Conservation (phyloP, 2,888 invertebrate species). For the Tenthredo distinguenda region DNA sequence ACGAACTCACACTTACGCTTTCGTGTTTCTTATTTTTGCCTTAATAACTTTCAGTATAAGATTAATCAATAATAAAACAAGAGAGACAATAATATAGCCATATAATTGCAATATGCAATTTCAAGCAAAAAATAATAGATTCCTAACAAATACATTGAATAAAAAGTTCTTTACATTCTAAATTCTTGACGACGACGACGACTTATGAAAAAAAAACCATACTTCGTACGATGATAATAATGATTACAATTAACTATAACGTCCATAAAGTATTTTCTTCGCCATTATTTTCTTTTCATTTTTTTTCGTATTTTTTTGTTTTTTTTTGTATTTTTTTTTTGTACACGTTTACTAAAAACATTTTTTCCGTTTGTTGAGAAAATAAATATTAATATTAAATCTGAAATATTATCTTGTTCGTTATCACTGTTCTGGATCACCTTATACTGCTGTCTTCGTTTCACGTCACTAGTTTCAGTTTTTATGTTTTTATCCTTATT, state of each 20-base stretch:
- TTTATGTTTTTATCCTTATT: constrained; percentile 52
- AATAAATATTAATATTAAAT: constrained; percentile 78
- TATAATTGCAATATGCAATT: constrained; percentile 72
- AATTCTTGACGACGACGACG: constrained; percentile 60
- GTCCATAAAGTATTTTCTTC: constrained; percentile 73
- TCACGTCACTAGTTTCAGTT: constrained; percentile 53
- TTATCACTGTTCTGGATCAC: constrained; percentile 68
- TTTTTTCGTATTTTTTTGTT: constrained; percentile 66
- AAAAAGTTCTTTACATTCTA: constrained; percentile 68
- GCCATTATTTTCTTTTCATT: constrained; percentile 64
- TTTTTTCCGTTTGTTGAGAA: constrained; percentile 74
- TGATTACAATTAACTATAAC: constrained; percentile 75
- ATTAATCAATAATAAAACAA: constrained; percentile 66
- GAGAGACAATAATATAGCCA: constrained; percentile 70
- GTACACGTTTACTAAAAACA: constrained; percentile 75
- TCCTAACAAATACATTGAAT: constrained; percentile 72
- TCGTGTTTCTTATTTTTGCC: constrained; percentile 57
- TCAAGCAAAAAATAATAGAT: constrained; percentile 66
- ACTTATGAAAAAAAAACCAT: constrained; percentile 65
- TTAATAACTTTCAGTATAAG: constrained; percentile 52
- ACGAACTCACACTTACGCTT: constrained; percentile 60
- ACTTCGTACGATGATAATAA: constrained; percentile 68
- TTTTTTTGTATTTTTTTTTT: constrained; percentile 64
- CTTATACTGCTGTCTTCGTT: constrained; percentile 62
- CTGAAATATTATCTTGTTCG: constrained; percentile 73